Evolutionary conservation across 2,797 vertebrate genomes (phyloP), one percentile per base, ranked within the genome.

Genomic region (Artibeus jamaicensis): DNA sequence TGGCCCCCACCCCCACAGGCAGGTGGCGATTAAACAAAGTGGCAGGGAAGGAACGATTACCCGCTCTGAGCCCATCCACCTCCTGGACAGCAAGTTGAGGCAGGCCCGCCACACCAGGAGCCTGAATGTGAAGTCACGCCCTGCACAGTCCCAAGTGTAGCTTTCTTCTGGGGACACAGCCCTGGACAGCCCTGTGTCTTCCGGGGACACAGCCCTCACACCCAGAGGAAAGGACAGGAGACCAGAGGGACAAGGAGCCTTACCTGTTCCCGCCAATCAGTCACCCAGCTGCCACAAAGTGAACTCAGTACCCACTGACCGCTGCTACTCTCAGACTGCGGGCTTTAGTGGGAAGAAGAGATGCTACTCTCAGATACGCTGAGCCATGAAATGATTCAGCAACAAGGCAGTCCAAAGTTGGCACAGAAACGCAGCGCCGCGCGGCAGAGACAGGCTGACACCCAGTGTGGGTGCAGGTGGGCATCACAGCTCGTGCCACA

Each of bases 381-480:
- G 76, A 91, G 82, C 65, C 55, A 6, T 0, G 26, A 44, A 2
- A n/a, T 74, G 87, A 91, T 15, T 84, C 91, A 46, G 91, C 78
- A 39, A 32, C 19, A 12, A 21, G 44, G 50, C 26, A 62, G 39
- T 16, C 24, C 8, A 6, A 6, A 5, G n/a, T 0, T 68, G 91
- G 91, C 70, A 19, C 11, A 0, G 50, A n/a, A 24, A 37, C 4
- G 0, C 6, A 2, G 39, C 5, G 0, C 42, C 3, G 39, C 6
- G 2, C 29, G 5, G 55, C 2, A 55, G 18, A 0, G 76, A 6
- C 14, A 34, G 48, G 46, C 65, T 14, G 0, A 34, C 62, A 15
- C 2, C 9, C 7, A 0, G 9, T 1, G 7, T 18, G 11, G 55
- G 37, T 0, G 22, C 7, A 4, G 67, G 79, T 10, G 0, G 32